phyloP scores from a whole-genome alignment of 2,113 vertebrate species.

The Peromyscus californicus region DNA sequence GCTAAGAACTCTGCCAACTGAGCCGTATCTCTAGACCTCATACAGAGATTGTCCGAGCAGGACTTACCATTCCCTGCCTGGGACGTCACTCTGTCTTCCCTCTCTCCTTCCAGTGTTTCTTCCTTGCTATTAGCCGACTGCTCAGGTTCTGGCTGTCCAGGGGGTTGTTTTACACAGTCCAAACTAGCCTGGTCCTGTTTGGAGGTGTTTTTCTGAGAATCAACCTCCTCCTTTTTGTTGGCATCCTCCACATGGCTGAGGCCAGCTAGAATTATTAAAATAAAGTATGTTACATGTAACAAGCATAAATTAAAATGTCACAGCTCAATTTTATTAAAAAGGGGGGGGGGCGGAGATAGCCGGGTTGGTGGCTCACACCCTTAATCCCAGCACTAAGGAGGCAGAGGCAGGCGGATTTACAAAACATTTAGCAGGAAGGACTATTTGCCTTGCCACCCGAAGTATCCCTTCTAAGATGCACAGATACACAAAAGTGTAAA shows the following conservation, averaged over 20 bases:
- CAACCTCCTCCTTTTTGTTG: slow-evolving; percentile 30
- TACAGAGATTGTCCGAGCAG: not conserved
- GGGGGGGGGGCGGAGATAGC: not conserved
- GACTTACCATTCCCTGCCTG: slow-evolving; percentile 46
- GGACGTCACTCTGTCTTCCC: not conserved
- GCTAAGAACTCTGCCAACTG: not conserved
- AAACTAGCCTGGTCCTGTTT: not conserved
- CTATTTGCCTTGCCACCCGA: not conserved
- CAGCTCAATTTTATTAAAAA: not conserved
- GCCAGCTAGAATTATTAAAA: slow-evolving; percentile 62
- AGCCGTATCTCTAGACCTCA: not conserved
- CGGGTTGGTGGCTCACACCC: too few species aligned
- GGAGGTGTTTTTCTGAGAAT: slow-evolving; percentile 40
- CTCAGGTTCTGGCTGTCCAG: not conserved
- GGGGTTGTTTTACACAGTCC: slow-evolving; percentile 1
- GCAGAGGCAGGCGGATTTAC: not conserved
- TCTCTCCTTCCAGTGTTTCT: slow-evolving; percentile 39
- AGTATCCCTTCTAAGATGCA: not conserved
- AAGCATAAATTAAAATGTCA: slow-evolving; percentile 48
- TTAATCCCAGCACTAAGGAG: too few species aligned
- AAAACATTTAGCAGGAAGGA: not conserved
- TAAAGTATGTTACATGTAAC: slow-evolving; percentile 22
- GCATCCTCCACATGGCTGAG: slow-evolving; percentile 23
- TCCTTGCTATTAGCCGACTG: not conserved
- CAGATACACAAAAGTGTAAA: not conserved